Percentiles rank a stretch among this genome's conserved stretches.
These are phyloP conservation scores for Lepus oiostolus DNA, from an alignment of 2,797 vertebrate species.

Conservation along the genomic window DNA sequence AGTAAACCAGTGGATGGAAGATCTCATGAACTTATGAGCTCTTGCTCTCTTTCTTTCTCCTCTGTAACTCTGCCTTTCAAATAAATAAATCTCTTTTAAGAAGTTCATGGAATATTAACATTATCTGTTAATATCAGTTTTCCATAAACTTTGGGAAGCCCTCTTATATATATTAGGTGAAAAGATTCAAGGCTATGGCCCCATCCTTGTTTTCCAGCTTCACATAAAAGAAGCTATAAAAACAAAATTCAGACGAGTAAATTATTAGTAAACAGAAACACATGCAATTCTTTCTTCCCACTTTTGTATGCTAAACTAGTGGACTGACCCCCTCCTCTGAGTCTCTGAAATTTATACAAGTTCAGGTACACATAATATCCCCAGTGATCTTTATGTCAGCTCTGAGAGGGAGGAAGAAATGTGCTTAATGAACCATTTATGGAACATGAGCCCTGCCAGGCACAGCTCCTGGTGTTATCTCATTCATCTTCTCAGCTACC, in stretches of 20 bases:
- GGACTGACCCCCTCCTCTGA: not conserved
- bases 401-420: not conserved
- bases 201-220: slow-evolving; percentile 24
- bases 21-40: no score
- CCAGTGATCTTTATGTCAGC: not conserved
- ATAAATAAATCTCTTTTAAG: no score
- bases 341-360: not conserved
- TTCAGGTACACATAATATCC: not conserved
- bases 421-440: not conserved
- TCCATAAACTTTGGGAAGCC: no score
- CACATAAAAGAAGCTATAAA: slow-evolving; percentile 1
- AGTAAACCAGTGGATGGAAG: no score
- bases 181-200: not conserved
- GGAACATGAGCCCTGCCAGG: not conserved
- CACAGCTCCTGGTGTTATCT: not conserved
- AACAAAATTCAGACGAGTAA: not conserved
- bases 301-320: not conserved
- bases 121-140: no score
- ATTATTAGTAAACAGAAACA: slow-evolving; percentile 21
- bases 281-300: not conserved
- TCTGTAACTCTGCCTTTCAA: no score
- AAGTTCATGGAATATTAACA: no score
- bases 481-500: not conserved
- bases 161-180: not conserved
- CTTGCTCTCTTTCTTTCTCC: no score